phyloP scores from a whole-genome alignment of 2,888 invertebrate species.

The Panopea generosa region DNA sequence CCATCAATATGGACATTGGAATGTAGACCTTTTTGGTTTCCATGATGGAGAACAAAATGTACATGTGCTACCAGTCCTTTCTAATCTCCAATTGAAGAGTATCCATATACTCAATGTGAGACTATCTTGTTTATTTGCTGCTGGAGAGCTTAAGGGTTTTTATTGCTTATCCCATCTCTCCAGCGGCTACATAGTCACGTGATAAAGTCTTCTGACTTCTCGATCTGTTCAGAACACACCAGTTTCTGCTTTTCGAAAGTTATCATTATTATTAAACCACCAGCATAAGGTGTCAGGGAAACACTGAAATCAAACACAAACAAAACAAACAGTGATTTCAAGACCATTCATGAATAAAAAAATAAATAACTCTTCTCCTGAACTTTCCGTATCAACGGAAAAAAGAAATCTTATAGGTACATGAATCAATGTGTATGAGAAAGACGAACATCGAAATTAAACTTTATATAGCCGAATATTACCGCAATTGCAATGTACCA shows the following conservation, averaged over 20 bases:
- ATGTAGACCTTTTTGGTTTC: slow-evolving; percentile 40
- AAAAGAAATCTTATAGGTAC: not conserved
- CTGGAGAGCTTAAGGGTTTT: slow-evolving; percentile 4
- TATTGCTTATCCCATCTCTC: slow-evolving; percentile 19
- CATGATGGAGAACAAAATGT: slow-evolving; percentile 22
- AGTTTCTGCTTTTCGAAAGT: slow-evolving; percentile 18
- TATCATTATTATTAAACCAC: slow-evolving; percentile 10
- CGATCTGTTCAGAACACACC: slow-evolving; percentile 11
- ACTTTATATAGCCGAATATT: too few species aligned
- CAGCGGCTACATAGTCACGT: slow-evolving; percentile 1
- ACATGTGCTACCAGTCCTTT: slow-evolving; percentile 3
- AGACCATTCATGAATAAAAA: slow-evolving; percentile 38
- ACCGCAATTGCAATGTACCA: too few species aligned
- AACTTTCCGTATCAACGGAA: slow-evolving; percentile 36
- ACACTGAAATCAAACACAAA: slow-evolving; percentile 35
- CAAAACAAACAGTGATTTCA: slow-evolving; percentile 27
- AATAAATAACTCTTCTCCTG: slow-evolving; percentile 58
- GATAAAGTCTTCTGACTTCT: too few species aligned
- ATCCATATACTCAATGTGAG: slow-evolving; percentile 18
- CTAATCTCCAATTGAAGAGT: slow-evolving; percentile 24
- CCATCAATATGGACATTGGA: slow-evolving; percentile 53
- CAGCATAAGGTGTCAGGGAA: slow-evolving; percentile 42
- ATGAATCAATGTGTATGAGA: not conserved
- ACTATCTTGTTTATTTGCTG: too few species aligned
- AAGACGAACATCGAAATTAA: too few species aligned